Evolutionary conservation across 2,797 vertebrate species (phyloP), one percentile per base, ranked within the genome.

Genomic region (Enteromius radiatus): DNA sequence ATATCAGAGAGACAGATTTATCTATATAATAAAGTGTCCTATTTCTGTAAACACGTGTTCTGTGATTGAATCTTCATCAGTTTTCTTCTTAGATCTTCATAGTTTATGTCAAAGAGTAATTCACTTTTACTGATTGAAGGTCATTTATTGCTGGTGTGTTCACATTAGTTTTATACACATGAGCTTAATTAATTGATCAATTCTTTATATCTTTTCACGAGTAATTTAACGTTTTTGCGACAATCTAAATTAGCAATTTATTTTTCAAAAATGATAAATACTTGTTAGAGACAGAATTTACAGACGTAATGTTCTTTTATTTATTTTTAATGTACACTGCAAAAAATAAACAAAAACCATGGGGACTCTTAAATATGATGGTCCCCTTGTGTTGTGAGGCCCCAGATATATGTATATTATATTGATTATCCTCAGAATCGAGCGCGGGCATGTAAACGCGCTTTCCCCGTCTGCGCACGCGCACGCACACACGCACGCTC

Each of bases 11-110:
- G 88, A 89, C 85, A 88, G 90, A 92, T 90, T 85, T 52, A 85
- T 86, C 87, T 92, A 94, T 93, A 92, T 81, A 95, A 92, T 94
- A 97, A 97, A 97, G 85, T 88, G 91, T 94, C 96, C 95, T 97
- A 96, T 97, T 97, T 97, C 94, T 95, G 90, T 96, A 96, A 92
- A 88, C 52, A 9, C 1, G 52, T 6, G 9, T 38, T 14, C 43
- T 71, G 73, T 61, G n/a, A 6, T 26, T 10, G 2, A 21, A 2
- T 26, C 56, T 61, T 15, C 26, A 26, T 59, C 23, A 19, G 47
- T 49, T 47, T 47, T 47, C 15, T 1, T 15, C 12, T 17, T 19
- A 23, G 1, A 56, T 59, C 11, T 59, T 26, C 12, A 61, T 6
- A 2, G 12, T 14, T 61, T 5, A 23, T 59, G 56, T 28, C 23